Conservation (phyloP, 2,113 vertebrate species). For the Rhea americana region DNA sequence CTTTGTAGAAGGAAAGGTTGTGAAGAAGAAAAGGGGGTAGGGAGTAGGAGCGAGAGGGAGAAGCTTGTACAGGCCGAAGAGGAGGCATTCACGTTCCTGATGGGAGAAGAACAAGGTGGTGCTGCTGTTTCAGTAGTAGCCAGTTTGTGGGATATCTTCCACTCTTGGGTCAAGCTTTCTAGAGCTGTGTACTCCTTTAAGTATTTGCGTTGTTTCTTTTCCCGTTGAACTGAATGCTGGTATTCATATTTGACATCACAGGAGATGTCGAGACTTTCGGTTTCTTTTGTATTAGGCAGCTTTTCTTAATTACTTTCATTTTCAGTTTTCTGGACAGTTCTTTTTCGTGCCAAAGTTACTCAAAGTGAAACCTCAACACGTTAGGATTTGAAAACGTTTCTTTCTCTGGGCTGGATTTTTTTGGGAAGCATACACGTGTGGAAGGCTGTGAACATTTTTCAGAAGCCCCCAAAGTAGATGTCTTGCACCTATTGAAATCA, state of each 20-base stretch:
- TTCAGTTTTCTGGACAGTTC: background rate
- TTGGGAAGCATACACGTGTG: accelerated
- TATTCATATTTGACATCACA: accelerated
- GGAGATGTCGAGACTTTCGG: background rate
- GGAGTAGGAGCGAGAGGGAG: background rate
- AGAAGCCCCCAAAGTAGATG: background rate
- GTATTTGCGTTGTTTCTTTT: accelerated
- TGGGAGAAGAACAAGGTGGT: background rate
- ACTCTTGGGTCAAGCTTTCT: background rate
- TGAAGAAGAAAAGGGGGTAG: background rate
- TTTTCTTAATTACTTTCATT: background rate
- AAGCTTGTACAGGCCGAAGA: background rate
- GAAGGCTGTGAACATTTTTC: background rate
- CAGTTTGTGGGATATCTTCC: background rate
- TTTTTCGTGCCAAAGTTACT: background rate
- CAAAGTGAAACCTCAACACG: background rate
- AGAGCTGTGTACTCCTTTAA: background rate
- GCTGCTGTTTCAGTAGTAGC: background rate
- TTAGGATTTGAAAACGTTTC: background rate
- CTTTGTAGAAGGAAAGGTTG: background rate
- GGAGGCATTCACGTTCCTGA: background rate
- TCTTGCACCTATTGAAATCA: background rate
- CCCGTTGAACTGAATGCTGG: background rate
- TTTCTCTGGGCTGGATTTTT: background rate
- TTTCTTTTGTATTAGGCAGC: background rate